These are phyloP conservation scores for Sebastes vulpes DNA, from an alignment of 2,797 vertebrate species.

Conservation along the genomic window DNA sequence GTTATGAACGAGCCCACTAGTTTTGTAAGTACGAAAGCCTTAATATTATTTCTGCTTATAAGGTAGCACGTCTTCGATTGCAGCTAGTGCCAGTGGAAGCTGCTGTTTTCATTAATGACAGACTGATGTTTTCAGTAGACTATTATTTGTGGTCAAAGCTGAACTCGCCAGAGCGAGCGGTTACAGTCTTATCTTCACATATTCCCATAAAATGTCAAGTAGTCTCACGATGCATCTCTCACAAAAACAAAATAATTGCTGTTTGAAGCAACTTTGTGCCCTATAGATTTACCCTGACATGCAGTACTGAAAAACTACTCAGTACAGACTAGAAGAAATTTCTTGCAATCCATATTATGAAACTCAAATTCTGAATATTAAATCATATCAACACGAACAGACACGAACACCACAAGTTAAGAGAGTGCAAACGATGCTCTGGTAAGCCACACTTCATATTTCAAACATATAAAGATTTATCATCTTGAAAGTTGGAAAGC, in stretches of 20 bases:
- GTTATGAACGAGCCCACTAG: too few relatives aligned
- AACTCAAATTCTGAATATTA: neutral
- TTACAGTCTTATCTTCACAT: conserved; percentile 7
- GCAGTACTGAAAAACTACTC: neutral
- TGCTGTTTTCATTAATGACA: conserved; percentile 50
- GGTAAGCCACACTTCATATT: neutral
- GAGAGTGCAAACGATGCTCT: neutral
- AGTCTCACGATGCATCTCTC: neutral
- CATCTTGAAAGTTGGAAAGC: neutral
- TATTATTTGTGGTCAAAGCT: conserved; percentile 57
- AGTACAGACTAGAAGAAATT: neutral
- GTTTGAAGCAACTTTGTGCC: neutral
- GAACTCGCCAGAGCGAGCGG: conserved; percentile 6
- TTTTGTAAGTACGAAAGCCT: neutral
- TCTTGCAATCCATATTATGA: neutral
- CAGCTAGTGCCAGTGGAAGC: neutral
- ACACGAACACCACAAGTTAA: neutral
- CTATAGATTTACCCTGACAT: neutral
- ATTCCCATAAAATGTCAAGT: neutral
- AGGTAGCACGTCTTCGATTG: neutral
- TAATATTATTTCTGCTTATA: neutral
- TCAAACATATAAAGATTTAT: neutral
- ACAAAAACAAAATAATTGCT: conserved; percentile 11
- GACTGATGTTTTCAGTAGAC: conserved; percentile 29
- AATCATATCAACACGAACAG: neutral